Evolutionary conservation across 2,888 invertebrate genomes (phyloP).

Genomic region (Caenorhabditis sinica): DNA sequence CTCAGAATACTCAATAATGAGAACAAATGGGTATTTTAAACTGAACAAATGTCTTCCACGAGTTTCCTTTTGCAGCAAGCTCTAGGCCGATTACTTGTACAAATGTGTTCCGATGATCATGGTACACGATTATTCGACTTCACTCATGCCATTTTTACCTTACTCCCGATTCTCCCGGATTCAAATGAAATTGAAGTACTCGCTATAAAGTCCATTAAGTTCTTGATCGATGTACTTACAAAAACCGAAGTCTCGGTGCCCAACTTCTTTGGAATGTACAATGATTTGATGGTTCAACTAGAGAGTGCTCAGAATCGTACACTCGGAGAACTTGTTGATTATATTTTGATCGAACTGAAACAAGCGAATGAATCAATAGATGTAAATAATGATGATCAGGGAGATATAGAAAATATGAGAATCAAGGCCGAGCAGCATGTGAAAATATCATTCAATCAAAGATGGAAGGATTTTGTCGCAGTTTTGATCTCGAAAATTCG

Average conservation of each 20-base stretch:
- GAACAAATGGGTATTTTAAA: constrained; percentile 49
- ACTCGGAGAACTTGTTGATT: constrained; percentile 31
- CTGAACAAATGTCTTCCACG: neutral
- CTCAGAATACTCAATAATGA: constrained; percentile 36
- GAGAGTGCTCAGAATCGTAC: constrained; percentile 24
- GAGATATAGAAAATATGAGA: constrained; percentile 31
- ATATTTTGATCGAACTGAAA: constrained; percentile 16
- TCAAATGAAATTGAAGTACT: constrained; percentile 7
- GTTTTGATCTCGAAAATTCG: constrained; percentile 40
- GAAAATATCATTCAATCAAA: constrained; percentile 32
- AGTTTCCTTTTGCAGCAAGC: constrained; percentile 26
- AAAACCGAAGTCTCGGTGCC: constrained; percentile 45
- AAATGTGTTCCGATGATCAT: constrained; percentile 50
- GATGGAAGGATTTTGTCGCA: constrained; percentile 57
- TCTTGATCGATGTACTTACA: constrained; percentile 40
- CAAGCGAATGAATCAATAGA: neutral
- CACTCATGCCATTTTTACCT: constrained; percentile 38
- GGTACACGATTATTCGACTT: constrained; percentile 47
- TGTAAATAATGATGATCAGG: constrained; percentile 4
- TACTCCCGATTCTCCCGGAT: constrained; percentile 19
- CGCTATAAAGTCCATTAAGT: constrained; percentile 20
- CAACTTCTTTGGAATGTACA: constrained; percentile 61
- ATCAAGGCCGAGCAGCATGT: neutral
- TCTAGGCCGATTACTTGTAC: constrained; percentile 25
- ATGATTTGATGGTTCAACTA: constrained; percentile 48